Conservation (phyloP, 2,113 vertebrate species). For the Saiga tatarica region DNA sequence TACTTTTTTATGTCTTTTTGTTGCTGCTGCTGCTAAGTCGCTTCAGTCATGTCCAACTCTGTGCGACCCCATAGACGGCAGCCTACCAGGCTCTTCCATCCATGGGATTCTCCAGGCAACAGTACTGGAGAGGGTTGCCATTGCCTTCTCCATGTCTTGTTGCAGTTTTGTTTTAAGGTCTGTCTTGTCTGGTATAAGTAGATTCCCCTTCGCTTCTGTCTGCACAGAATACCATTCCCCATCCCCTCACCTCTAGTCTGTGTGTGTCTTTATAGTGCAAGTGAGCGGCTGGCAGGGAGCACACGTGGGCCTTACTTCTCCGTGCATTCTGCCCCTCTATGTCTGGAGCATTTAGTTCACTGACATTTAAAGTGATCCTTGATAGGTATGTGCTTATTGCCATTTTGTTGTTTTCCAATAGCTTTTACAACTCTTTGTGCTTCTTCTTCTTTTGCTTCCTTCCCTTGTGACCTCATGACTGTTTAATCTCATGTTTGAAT, state of each 20-base stretch:
- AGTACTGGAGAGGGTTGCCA: too few species aligned
- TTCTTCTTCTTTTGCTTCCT: background rate
- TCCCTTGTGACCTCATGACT: background rate
- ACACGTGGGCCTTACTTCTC: rapidly evolving
- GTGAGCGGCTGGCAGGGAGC: background rate
- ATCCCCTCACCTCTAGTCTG: background rate
- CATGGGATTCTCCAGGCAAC: too few species aligned
- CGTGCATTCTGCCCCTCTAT: rapidly evolving
- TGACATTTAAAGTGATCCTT: background rate
- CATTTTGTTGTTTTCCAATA: background rate
- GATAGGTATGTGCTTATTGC: background rate
- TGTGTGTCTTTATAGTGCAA: background rate
- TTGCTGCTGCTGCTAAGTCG: too few species aligned
- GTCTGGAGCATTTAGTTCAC: background rate
- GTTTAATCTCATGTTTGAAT: background rate
- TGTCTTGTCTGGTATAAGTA: background rate
- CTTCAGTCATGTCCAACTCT: too few species aligned
- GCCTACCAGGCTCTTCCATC: too few species aligned
- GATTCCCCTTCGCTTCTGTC: background rate
- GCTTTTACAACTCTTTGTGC: background rate
- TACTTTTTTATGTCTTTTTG: background rate
- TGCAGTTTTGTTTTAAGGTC: background rate
- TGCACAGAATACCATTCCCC: background rate
- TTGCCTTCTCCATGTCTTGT: background rate
- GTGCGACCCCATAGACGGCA: too few species aligned